phyloP scores from a whole-genome alignment of 2,113 vertebrate species.

The Tauraco erythrolophus region DNA sequence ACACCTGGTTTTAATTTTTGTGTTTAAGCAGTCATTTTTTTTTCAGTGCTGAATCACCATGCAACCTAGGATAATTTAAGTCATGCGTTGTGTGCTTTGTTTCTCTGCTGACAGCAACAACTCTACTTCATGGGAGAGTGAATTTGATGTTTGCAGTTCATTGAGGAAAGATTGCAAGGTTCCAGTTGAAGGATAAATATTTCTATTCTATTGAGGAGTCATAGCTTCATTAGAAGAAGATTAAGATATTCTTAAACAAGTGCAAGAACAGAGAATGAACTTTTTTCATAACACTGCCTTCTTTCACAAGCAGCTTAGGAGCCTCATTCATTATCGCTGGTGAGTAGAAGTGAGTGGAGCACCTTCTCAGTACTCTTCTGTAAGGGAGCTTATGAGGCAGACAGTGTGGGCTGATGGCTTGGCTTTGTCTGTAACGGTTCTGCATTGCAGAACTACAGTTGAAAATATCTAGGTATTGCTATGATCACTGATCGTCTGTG shows the following conservation, averaged over 20 bases:
- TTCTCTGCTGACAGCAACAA: not conserved
- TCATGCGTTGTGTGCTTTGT: not conserved
- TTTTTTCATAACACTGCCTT: not conserved
- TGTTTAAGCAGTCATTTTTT: not conserved
- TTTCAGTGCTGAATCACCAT: not conserved
- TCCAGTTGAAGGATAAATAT: not conserved
- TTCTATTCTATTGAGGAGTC: not conserved
- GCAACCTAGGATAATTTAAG: not conserved
- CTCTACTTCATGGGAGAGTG: rapidly evolving
- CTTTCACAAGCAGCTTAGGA: not conserved
- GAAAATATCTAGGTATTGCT: not conserved
- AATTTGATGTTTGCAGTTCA: not conserved
- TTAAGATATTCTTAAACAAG: not conserved
- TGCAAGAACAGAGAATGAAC: not conserved
- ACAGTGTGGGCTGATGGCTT: not conserved
- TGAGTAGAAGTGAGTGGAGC: not conserved
- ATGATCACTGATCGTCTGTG: not conserved
- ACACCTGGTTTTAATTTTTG: not conserved
- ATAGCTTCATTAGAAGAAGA: not conserved
- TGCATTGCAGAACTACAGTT: not conserved
- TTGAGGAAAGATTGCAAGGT: not conserved
- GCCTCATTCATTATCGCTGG: not conserved
- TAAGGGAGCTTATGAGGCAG: not conserved
- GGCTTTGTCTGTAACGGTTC: not conserved
- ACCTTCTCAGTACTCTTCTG: not conserved